Percentiles rank a stretch among this genome's conserved stretches.
Conservation (phyloP, 2,888 invertebrate genomes). For the Leptopterna dolabrata region DNA sequence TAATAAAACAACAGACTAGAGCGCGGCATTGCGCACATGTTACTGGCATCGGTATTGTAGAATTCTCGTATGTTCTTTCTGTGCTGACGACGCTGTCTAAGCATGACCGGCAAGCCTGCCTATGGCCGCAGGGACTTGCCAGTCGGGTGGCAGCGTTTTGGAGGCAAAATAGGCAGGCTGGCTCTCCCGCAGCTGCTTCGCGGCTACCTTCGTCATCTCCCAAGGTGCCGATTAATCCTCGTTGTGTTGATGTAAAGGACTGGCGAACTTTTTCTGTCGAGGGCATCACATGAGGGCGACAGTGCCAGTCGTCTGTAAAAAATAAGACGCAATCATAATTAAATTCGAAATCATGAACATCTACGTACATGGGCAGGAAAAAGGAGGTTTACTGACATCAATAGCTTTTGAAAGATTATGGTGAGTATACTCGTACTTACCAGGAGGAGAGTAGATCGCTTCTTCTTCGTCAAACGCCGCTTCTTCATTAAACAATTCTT, state of each 20-base stretch:
- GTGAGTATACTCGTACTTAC: no score
- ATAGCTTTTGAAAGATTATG: background rate
- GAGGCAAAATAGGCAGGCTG: background rate
- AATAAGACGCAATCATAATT: background rate
- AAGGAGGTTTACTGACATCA: background rate
- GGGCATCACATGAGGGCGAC: background rate
- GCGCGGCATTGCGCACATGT: background rate
- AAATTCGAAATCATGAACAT: background rate
- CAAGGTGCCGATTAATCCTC: background rate
- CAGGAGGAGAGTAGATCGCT: background rate
- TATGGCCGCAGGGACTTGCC: background rate
- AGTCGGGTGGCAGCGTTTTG: background rate
- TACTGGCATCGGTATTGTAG: background rate
- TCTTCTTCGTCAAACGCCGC: background rate
- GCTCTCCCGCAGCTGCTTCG: background rate
- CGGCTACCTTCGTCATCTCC: background rate
- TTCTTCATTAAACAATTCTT: background rate
- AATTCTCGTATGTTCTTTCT: background rate
- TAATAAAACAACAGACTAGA: background rate
- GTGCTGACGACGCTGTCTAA: background rate
- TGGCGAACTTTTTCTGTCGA: background rate
- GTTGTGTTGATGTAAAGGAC: background rate
- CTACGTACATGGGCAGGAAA: background rate
- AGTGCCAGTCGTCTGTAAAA: background rate
- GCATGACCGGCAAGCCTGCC: background rate